A percentile compares a stretch with the other conserved stretches of the same genome.
phyloP scores from a whole-genome alignment of 2,113 vertebrate genomes.

The Salvelinus fontinalis region DNA sequence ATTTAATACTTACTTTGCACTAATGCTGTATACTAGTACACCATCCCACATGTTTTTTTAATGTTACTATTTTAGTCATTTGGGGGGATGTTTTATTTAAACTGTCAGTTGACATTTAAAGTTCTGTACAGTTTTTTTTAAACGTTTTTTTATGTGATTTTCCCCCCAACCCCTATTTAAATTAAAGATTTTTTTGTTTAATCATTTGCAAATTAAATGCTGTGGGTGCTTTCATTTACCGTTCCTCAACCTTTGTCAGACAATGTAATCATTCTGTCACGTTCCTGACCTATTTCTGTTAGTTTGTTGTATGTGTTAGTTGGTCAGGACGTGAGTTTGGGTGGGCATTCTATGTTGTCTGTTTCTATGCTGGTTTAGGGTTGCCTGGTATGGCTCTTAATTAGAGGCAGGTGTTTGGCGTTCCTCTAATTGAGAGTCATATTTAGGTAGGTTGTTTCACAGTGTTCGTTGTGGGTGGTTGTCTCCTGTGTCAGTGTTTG shows the following conservation, averaged over 20 bases:
- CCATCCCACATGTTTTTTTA: slow-evolving; percentile 60
- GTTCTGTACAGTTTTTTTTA: slow-evolving; percentile 69
- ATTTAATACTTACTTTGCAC: slow-evolving; percentile 72
- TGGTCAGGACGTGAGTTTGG: too few relatives aligned
- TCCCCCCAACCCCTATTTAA: slow-evolving; percentile 68
- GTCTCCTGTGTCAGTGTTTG: too few relatives aligned
- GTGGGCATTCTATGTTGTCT: too few relatives aligned
- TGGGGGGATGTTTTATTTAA: slow-evolving; percentile 73
- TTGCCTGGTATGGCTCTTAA: too few relatives aligned
- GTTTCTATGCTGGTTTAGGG: too few relatives aligned
- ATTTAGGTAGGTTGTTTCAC: too few relatives aligned
- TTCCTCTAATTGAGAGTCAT: too few relatives aligned
- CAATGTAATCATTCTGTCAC: neutral
- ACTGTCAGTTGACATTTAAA: slow-evolving; percentile 73
- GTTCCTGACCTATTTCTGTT: too few relatives aligned
- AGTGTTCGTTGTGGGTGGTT: too few relatives aligned
- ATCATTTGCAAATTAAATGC: slow-evolving; percentile 66
- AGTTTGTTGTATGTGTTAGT: too few relatives aligned
- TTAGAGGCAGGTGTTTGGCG: too few relatives aligned
- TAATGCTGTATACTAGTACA: slow-evolving; percentile 71
- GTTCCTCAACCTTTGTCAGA: too few relatives aligned
- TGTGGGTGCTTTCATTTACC: slow-evolving; percentile 31
- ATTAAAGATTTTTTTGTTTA: slow-evolving; percentile 78
- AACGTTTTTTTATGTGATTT: slow-evolving; percentile 60
- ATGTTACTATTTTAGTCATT: slow-evolving; percentile 49